Base-by-base conservation (phyloP, 2,797 vertebrate genomes). In the Neopelma chrysocephalum region DNA sequence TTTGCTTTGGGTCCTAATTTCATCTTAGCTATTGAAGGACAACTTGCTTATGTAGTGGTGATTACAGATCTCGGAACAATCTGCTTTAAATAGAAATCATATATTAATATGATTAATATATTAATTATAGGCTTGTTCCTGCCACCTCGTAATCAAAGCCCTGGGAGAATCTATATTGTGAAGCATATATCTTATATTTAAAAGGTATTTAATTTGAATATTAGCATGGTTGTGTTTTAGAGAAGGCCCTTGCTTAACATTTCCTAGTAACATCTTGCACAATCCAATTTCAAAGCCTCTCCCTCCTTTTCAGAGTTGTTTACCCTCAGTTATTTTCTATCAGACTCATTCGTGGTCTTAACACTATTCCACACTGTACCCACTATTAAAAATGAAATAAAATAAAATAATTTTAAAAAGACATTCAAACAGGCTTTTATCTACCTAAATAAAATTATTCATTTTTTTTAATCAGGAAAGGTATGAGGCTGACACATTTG, bases 151-250 rank as follows among this genome's bases (percentile, higher is more conserved):
- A 96, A 94, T 79, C 80, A 91, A 92, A 95, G 78, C n/a, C 73
- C 47, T 84, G 70, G 32, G 90, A 86, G 62, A 93, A 86, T 76
- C 47, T 53, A 16, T 62, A 72, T 40, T 90, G 77, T 84, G 77
- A 61, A 72, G 73, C n/a, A 12, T 40, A 18, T 29, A 86, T 48
- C 80, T 92, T 76, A 51, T 70, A 72, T 94, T 83, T 92, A 70
- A 94, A 83, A 94, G 64, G 27, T 90, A 88, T 75, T 86, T 83
- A 81, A 91, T 91, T 90, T 93, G 50, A 91, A 31, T 88, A 83
- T 83, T 83, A 70, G 32, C 32, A 26, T 47, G 72, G 36, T 29
- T 69, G 54, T 66, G 53, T 94, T 93, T 93, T 58, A 88, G 72
- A 66, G 47, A 90, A 93, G 42, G 38, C 9, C 15, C 88, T 90